Evolutionary conservation across 2,797 vertebrate genomes (phyloP), one percentile per base, ranked within the genome.

Genomic region (Anabacerthia variegaticeps): DNA sequence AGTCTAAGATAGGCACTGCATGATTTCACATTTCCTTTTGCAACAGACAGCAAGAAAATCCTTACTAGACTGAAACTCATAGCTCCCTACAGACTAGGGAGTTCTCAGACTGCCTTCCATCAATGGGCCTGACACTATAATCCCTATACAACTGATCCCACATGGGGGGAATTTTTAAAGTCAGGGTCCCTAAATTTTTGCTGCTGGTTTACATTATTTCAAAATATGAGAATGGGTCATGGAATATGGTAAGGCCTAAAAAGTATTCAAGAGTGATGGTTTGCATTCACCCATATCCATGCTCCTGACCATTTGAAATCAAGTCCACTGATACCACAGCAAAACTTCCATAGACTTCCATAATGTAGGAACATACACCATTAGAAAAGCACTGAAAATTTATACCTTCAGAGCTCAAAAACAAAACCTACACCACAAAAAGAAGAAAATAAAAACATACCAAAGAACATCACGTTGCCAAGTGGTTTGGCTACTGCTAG

Each of bases 361-460:
- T 32, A 54, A 55, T 5, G 10, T 24, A 54, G 66, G 34, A 75
- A 43, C 7, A 61, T 22, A n/a, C 1, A 17, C 6, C 5, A 11
- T 28, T 34, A 72, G 28, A 59, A 79, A 81, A 74, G 12, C 41
- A 54, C n/a, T 6, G 9, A 67, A 63, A 75, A 66, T 61, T 79
- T 48, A 4, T 39, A 48, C 8, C 18, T 61, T 20, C 27, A 46
- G 16, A 85, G 30, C 12, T 89, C 77, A 59, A 23, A 26, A 66
- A 18, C 5, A 73, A 87, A 59, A 37, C 8, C 10, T 43, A 36
- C 3, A 28, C 8, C 12, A 46, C 23, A 49, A 14, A 77, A 52
- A 43, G 23, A 18, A 26, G 0, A 59, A 49, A 65, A 56, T 0
- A 36, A 36, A 75, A 37, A 4, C 11, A 30, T 34, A 26, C 16